Conservation (phyloP, 2,888 invertebrate genomes). For the Lasioglossum leucozonium region DNA sequence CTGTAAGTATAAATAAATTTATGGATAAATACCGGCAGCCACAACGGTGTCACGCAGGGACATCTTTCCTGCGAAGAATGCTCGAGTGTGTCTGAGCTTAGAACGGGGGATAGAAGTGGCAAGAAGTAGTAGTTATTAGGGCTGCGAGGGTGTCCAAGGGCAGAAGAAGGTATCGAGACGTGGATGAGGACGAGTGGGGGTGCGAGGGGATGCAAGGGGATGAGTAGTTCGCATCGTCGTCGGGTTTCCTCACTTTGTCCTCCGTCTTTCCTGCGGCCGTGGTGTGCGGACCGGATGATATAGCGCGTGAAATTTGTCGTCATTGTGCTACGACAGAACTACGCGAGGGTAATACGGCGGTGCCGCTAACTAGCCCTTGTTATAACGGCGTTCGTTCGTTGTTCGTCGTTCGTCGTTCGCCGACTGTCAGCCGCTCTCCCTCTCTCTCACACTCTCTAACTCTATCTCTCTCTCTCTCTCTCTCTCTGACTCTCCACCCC, state of each 20-base stretch:
- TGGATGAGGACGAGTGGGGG: not conserved
- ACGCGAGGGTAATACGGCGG: conserved; percentile 80
- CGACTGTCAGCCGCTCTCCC: conserved; percentile 40
- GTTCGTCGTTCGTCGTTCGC: conserved; percentile 74
- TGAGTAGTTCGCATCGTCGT: conserved; percentile 11
- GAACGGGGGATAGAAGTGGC: not conserved
- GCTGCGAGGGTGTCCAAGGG: conserved; percentile 60
- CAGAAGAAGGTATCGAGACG: conserved; percentile 43
- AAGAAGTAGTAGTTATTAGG: conserved; percentile 76
- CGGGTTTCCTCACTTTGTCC: conserved; percentile 49
- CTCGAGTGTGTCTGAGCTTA: not conserved
- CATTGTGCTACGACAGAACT: conserved; percentile 80
- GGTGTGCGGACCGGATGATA: conserved; percentile 75
- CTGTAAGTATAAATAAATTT: not conserved
- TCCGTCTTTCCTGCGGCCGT: conserved; percentile 63
- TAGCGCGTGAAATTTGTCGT: conserved; percentile 82
- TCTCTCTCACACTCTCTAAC: not conserved
- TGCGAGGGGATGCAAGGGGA: not conserved
- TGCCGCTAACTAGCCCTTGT: conserved; percentile 83
- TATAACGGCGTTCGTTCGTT: conserved; percentile 78
- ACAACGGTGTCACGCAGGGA: not conserved
- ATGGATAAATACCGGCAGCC: not conserved
- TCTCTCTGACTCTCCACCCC: not conserved
- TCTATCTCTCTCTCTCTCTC: not conserved
- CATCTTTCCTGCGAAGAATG: not conserved